A percentile compares a stretch with the other conserved stretches of the same genome.
phyloP scores from a whole-genome alignment of 2,888 invertebrate genomes.

The Acanthosepion esculentum region DNA sequence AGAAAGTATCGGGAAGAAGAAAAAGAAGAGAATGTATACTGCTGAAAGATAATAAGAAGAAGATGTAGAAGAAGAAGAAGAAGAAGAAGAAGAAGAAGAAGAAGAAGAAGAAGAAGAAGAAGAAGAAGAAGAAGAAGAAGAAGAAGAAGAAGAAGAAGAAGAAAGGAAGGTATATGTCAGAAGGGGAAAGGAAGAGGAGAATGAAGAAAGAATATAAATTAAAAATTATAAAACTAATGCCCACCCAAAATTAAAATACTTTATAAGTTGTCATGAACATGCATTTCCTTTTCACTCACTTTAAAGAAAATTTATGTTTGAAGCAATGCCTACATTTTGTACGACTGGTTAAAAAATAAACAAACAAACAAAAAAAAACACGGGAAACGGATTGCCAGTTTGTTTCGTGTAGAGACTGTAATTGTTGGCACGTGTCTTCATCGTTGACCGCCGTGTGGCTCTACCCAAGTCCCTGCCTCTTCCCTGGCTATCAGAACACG shows the following conservation, averaged over 20 bases:
- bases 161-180: neutral
- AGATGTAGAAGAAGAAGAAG: neutral
- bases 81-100: neutral
- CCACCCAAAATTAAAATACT: no score
- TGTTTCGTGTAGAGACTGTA: neutral
- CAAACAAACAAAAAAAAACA: neutral
- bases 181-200: neutral
- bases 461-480: neutral
- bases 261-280: no score
- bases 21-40: neutral
- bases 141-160: neutral
- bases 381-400: neutral
- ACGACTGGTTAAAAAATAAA: neutral
- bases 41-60: no score
- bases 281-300: no score
- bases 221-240: no score
- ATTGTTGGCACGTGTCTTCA: neutral
- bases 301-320: no score
- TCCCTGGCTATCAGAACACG: neutral
- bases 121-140: neutral
- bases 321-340: no score
- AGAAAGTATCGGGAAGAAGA: neutral
- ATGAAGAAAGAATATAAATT: no score
- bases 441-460: neutral
- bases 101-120: neutral